A percentile compares a stretch with the other conserved stretches of the same genome.
Evolutionary conservation across 2,888 invertebrate species (phyloP).

Genomic region (Artemia sinica): DNA sequence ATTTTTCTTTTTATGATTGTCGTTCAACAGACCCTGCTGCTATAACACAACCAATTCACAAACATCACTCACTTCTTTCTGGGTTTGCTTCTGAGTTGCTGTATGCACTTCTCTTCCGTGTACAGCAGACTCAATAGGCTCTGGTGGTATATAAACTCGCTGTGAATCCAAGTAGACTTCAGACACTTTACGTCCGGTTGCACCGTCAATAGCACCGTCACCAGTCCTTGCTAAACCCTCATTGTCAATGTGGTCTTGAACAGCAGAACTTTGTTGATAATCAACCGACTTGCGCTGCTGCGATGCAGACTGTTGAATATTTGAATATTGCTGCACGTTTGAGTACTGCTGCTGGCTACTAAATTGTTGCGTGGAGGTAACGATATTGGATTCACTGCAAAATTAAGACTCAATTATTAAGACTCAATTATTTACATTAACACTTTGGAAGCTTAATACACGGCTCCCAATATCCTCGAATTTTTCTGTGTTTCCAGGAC

Average conservation of each 20-base stretch:
- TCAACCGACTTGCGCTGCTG: conserved; percentile 33
- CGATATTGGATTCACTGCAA: conserved; percentile 7
- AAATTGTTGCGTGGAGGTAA: background rate
- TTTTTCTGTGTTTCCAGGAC: too few relatives aligned
- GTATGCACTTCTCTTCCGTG: conserved; percentile 75
- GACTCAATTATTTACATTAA: too few relatives aligned
- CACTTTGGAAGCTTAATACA: too few relatives aligned
- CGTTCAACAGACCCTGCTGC: too few relatives aligned
- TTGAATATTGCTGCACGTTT: conserved; percentile 30
- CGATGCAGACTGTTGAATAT: conserved; percentile 31
- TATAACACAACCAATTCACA: too few relatives aligned
- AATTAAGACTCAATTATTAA: background rate
- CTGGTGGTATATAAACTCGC: conserved; percentile 36
- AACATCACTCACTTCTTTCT: conserved; percentile 46
- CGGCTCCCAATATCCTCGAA: too few relatives aligned
- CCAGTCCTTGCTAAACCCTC: background rate
- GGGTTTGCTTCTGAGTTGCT: conserved; percentile 69
- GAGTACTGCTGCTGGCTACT: conserved; percentile 24
- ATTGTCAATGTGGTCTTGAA: background rate
- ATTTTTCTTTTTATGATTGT: too few relatives aligned
- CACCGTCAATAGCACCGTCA: background rate
- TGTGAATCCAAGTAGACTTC: conserved; percentile 25
- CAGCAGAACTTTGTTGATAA: conserved; percentile 16
- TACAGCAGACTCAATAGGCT: conserved; percentile 63
- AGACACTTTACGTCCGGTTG: conserved; percentile 19